phyloP scores from a whole-genome alignment of 2,797 vertebrate genomes.

The Taeniopygia guttata region DNA sequence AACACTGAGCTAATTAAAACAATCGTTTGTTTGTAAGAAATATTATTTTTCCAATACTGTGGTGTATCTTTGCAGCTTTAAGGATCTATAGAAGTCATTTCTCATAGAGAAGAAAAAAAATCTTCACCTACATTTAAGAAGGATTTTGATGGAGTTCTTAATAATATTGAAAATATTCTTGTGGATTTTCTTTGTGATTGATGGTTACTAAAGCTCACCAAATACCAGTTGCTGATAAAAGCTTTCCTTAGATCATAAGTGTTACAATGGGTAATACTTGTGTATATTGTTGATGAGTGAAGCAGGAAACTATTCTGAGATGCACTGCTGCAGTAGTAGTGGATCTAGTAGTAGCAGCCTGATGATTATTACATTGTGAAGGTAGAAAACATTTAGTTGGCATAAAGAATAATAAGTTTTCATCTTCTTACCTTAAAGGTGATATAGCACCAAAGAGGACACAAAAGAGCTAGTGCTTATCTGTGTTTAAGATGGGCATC shows the following conservation, averaged over 20 bases:
- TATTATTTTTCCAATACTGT: fast-evolving
- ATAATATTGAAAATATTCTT: background rate
- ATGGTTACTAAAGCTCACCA: background rate
- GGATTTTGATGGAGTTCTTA: background rate
- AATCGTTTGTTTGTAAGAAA: background rate
- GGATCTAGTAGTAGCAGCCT: background rate
- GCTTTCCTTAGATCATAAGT: background rate
- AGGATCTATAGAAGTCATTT: background rate
- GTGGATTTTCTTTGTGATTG: background rate
- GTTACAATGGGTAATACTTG: background rate
- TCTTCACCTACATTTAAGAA: background rate
- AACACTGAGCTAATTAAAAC: background rate
- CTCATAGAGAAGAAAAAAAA: background rate
- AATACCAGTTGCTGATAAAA: background rate
- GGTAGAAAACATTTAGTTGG: background rate
- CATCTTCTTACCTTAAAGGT: background rate
- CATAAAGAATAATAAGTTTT: background rate
- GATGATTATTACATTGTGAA: background rate
- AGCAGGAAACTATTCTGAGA: background rate
- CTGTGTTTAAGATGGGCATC: background rate
- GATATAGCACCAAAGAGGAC: background rate
- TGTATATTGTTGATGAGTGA: background rate
- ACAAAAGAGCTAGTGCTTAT: background rate
- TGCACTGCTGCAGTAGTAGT: background rate
- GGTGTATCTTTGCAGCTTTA: background rate